Evolutionary conservation across 2,888 invertebrate species (phyloP), one percentile per base, ranked within the genome.

Genomic region (Nomada fucata): DNA sequence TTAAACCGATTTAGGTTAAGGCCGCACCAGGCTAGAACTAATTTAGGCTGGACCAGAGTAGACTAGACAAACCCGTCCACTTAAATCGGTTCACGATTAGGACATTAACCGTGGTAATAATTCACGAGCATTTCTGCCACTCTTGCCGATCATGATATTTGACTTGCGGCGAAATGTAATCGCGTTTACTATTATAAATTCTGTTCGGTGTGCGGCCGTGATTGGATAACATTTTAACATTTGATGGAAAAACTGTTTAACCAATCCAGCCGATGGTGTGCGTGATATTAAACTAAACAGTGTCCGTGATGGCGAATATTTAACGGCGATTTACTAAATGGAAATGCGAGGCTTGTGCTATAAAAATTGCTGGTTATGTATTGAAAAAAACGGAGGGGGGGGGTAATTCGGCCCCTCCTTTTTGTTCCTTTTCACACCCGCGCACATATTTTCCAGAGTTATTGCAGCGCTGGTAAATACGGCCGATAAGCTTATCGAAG

Each of bases 401-500:
- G 15, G 13, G 52, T 71, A 78, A 83, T 71, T 71, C 70, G 55
- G 7, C 15, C 65, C 47, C 11, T 13, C 11, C 11, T 36, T 42
- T 52, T 23, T 47, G 63, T 61, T 69, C 68, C 61, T 50, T 68
- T 55, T 61, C 44, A 29, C 29, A 61, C 63, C 47, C 29, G 44
- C n/a, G 26, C 47, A 47, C 63, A 76, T 76, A 79, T 80, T 73
- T 77, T 47, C 72, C 68, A 42, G 72, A 73, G 52, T 77, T 73
- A 77, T 72, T 77, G 67, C 70, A 47, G 11, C 42, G 26, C 77
- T 63, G 61, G 71, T 76, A 80, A 80, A 80, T 80, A 76, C 53
- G 63, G 26, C 72, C 72, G 80, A 80, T 80, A 77, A 80, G 80
- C 80, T 80, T 77, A 73, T 80, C 80, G 57, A 68, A 77, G 61